phyloP scores from a whole-genome alignment of 2,797 vertebrate genomes.

The Mustela erminea region DNA sequence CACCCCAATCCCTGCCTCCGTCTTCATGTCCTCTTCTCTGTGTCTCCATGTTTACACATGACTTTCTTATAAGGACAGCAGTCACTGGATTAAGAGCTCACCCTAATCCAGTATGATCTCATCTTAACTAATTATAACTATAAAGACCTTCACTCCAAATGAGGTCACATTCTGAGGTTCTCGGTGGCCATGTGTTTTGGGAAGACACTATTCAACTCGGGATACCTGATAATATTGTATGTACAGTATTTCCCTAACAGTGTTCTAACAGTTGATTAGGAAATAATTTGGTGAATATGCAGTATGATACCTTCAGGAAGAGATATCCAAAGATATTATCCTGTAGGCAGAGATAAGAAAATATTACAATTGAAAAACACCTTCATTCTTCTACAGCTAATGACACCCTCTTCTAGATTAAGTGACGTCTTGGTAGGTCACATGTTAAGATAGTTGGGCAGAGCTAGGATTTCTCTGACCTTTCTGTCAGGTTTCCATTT shows the following conservation, averaged over 20 bases:
- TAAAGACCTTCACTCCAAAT: neutral
- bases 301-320: neutral
- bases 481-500: neutral
- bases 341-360: neutral
- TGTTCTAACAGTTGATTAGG: slow-evolving; percentile 15
- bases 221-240: neutral
- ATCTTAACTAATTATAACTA: neutral
- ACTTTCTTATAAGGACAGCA: neutral
- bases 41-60: neutral
- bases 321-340: neutral
- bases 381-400: neutral
- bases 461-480: neutral
- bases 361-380: neutral
- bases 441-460: neutral
- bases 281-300: neutral
- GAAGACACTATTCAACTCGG: neutral
- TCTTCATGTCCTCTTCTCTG: neutral
- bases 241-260: neutral
- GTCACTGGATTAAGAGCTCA: neutral
- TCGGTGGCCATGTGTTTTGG: neutral
- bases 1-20: neutral
- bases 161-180: slow-evolving; percentile 19
- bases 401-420: neutral
- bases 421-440: neutral
- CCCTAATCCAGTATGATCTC: neutral